These are phyloP conservation scores for Drosophila greeni DNA, from an alignment of 2,888 invertebrate genomes.

Conservation along the genomic window DNA sequence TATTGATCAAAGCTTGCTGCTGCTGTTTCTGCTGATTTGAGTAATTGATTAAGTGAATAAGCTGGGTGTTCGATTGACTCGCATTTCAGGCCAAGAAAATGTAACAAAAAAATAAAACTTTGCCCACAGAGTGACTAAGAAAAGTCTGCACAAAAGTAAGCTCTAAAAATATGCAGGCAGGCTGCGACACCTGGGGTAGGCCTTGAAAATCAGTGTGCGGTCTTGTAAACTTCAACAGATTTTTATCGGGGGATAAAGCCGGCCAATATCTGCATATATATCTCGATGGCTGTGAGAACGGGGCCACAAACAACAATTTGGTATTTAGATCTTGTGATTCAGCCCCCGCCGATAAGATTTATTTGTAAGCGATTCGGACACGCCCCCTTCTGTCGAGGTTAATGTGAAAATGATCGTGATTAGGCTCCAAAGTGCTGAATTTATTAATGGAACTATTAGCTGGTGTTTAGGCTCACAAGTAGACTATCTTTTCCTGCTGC, in stretches of 20 bases:
- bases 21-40: conserved; percentile 30
- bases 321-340: conserved; percentile 12
- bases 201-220: conserved; percentile 27
- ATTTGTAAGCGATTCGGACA: neutral
- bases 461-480: neutral
- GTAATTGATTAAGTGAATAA: conserved; percentile 59
- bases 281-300: conserved; percentile 16
- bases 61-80: conserved; percentile 23
- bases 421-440: neutral
- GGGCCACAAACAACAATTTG: conserved; percentile 13
- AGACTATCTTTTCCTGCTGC: neutral
- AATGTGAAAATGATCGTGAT: neutral
- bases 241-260: conserved; percentile 11
- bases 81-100: conserved; percentile 20
- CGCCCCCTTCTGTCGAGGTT: neutral
- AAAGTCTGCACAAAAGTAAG: conserved; percentile 21
- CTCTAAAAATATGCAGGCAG: conserved; percentile 15
- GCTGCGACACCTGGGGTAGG: conserved; percentile 20
- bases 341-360: conserved; percentile 16
- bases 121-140: conserved; percentile 24
- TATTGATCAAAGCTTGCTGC: conserved; percentile 23
- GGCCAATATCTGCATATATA: neutral
- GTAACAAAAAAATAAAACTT: neutral
- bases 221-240: conserved; percentile 24
- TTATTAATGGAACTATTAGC: conserved; percentile 2